These are phyloP conservation scores for Scaptomyza caliginosa DNA, from an alignment of 2,888 invertebrate species.

Conservation along the genomic window DNA sequence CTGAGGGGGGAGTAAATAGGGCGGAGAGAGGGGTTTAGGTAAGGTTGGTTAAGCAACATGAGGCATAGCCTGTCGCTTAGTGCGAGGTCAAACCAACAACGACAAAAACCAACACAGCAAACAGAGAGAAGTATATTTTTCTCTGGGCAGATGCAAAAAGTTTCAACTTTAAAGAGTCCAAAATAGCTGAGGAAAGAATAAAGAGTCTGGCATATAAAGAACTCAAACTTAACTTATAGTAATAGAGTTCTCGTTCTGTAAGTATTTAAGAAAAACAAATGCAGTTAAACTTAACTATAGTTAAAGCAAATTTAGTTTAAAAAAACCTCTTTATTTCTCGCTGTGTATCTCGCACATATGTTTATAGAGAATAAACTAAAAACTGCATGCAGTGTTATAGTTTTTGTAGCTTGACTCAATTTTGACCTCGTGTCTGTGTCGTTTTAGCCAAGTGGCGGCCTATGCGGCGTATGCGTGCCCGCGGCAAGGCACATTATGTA, in stretches of 20 bases:
- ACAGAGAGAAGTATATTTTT: not conserved
- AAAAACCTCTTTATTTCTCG: not conserved
- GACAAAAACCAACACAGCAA: not conserved
- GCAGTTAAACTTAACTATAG: too few species aligned
- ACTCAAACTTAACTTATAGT: not conserved
- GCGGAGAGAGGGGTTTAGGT: too few species aligned
- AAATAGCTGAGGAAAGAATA: not conserved
- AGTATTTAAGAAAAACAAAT: not conserved
- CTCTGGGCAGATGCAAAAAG: not conserved
- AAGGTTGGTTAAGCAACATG: not conserved
- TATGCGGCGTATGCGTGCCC: slow-evolving; percentile 62
- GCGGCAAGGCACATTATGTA: slow-evolving; percentile 60
- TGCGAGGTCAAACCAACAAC: slow-evolving; percentile 65
- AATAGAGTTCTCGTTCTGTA: not conserved
- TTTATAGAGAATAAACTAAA: not conserved
- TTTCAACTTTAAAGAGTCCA: not conserved
- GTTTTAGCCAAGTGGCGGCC: slow-evolving; percentile 25
- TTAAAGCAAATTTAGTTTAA: too few species aligned
- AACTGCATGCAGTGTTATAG: not conserved
- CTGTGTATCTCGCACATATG: not conserved
- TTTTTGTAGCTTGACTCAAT: slow-evolving; percentile 16
- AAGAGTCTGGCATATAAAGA: too few species aligned
- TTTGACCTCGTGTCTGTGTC: slow-evolving; percentile 7
- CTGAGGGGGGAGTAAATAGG: not conserved
- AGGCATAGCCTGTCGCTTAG: slow-evolving; percentile 41